Evolutionary conservation across 2,888 invertebrate genomes (phyloP), one percentile per base, ranked within the genome.

Genomic region (Hydrotaea cyrtoneurina): DNA sequence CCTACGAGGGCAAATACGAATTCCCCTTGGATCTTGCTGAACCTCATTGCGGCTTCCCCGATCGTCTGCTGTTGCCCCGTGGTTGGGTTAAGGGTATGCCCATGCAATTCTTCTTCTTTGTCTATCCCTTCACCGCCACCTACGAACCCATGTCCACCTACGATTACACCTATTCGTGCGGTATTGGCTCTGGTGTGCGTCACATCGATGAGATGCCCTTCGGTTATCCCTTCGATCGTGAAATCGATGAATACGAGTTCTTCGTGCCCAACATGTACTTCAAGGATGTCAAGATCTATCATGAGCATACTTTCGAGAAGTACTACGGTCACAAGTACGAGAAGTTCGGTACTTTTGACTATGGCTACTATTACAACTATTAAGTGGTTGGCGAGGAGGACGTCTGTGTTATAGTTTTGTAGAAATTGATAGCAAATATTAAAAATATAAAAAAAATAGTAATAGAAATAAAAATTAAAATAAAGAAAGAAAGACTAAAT

Each of bases 151-250:
- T 91, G 82, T 91, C 91, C 75, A 92, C 92, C 79, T 93, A 92
- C 81, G 93, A 93, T 85, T 85, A 92, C 15, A 77, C 89, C 5
- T 93, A 93, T 89, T 93, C 93, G 69, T 93, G 93, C 86, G 93
- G 92, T 86, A 91, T 93, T 80, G 94, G 93, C 86, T 93, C 93
- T 89, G 94, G 93, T 89, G 89, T 93, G 93, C 88, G 91, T 75
- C 86, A 90, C 76, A 91, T 94, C 46, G 95, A 96, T 89, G 93
- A 93, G 85, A 93, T 93, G 90, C 93, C 95, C 57, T 93, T 94
- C 87, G 95, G 95, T 75, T 96, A 94, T 93, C 96, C 96, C 86
- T 94, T 96, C 89, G 96, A 96, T 90, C 94, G 95, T 87, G 93
- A 93, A 15, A 94, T 95, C 88, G 92, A 92, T 93, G 93, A 94